Evolutionary conservation across 2,888 invertebrate species (phyloP).

Genomic region (Xylophagus ater): DNA sequence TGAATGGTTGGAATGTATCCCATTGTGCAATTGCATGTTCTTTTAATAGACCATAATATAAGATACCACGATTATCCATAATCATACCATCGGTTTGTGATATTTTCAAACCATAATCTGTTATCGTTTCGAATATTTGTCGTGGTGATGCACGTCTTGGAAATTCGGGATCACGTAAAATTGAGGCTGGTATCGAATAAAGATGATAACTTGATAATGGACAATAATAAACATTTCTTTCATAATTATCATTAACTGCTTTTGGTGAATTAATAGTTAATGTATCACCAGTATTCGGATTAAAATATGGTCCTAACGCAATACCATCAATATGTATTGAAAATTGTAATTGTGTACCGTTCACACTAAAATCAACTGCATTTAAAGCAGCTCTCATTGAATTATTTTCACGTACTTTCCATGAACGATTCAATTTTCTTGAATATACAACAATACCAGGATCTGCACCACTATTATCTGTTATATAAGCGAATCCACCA

Average conservation of each 20-base stretch:
- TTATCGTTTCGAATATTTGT: conserved; percentile 37
- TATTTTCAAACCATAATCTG: conserved; percentile 49
- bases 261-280: conserved; percentile 19
- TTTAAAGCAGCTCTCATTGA: conserved; percentile 52
- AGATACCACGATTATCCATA: conserved; percentile 56
- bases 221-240: conserved; percentile 50
- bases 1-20: conserved; percentile 51
- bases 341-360: conserved; percentile 45
- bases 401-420: conserved; percentile 55
- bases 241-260: conserved; percentile 22
- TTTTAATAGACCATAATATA: conserved; percentile 59
- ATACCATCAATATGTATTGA: conserved; percentile 59
- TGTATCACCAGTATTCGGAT: conserved; percentile 26
- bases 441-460: conserved; percentile 65
- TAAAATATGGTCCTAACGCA: conserved; percentile 53
- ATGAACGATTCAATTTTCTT: conserved; percentile 49
- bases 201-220: conserved; percentile 58
- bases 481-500: conserved; percentile 57
- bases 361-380: conserved; percentile 49
- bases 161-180: conserved; percentile 46
- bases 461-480: conserved; percentile 55
- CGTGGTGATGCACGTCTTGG: conserved; percentile 31
- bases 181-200: conserved; percentile 51
- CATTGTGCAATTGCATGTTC: conserved; percentile 59
- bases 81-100: conserved; percentile 66